Conservation (phyloP, 2,797 vertebrate species). For the Lagodon rhomboides region DNA sequence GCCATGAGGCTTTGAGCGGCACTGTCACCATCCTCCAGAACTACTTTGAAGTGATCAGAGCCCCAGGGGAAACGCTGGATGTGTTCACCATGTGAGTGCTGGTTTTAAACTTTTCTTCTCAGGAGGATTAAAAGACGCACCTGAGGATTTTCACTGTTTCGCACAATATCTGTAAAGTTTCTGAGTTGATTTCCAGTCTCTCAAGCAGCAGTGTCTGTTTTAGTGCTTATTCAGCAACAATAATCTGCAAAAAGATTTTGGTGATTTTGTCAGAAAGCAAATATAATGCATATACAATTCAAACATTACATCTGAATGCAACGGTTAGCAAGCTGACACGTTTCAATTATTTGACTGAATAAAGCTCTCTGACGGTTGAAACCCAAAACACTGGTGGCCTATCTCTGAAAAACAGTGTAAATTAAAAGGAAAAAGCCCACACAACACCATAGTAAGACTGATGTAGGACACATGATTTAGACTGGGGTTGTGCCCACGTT, state of each 20-base stretch:
- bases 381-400: not conserved
- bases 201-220: not conserved
- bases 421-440: too few relatives aligned
- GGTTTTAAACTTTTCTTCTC: not conserved
- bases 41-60: slow-evolving; percentile 95
- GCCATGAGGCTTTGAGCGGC: slow-evolving; percentile 96
- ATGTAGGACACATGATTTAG: too few relatives aligned
- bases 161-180: not conserved
- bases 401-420: not conserved
- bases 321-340: not conserved
- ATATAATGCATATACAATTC: not conserved
- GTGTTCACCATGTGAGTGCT: slow-evolving; percentile 95
- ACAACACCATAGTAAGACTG: too few relatives aligned
- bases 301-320: not conserved
- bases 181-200: not conserved
- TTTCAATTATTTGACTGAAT: not conserved
- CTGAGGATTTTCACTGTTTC: not conserved
- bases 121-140: not conserved
- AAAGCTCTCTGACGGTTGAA: not conserved
- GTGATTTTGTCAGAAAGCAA: not conserved
- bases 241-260: not conserved
- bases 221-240: not conserved
- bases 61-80: slow-evolving; percentile 90
- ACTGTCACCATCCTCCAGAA: slow-evolving; percentile 96
- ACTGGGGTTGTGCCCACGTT: too few relatives aligned